Conservation (phyloP, 2,888 invertebrate genomes). For the Chaetogeoica ovagalla region DNA sequence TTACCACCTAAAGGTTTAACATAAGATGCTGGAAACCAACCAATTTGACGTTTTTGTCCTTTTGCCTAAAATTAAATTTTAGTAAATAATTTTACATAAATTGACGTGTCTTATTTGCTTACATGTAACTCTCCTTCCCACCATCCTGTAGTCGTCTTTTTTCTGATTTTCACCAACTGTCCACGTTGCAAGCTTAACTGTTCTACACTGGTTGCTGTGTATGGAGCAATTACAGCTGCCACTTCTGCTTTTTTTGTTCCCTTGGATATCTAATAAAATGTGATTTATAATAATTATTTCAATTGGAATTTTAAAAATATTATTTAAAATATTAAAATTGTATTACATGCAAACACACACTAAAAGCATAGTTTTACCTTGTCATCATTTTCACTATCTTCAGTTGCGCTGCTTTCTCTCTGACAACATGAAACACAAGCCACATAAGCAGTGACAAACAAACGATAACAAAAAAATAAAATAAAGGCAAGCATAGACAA, state of each 20-base stretch:
- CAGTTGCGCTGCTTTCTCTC: constrained; percentile 46
- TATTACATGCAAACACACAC: constrained; percentile 25
- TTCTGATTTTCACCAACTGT: constrained; percentile 92
- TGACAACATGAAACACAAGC: constrained; percentile 46
- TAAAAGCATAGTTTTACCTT: constrained; percentile 45
- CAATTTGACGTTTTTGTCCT: constrained; percentile 87
- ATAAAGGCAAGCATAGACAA: constrained; percentile 21
- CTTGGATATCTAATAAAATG: constrained; percentile 63
- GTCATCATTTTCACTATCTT: constrained; percentile 53
- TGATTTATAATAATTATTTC: background rate
- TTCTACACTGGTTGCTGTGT: constrained; percentile 87
- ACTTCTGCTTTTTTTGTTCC: constrained; percentile 81
- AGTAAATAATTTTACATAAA: background rate
- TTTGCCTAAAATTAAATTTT: constrained; percentile 61
- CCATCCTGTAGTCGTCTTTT: constrained; percentile 97
- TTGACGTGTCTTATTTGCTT: constrained; percentile 39
- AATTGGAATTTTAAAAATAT: background rate
- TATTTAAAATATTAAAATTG: background rate
- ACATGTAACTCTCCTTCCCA: constrained; percentile 99
- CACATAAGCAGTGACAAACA: constrained; percentile 29
- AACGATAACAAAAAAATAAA: constrained; percentile 26
- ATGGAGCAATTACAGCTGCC: constrained; percentile 91
- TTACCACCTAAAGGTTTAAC: constrained; percentile 71
- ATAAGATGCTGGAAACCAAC: constrained; percentile 99
- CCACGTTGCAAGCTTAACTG: constrained; percentile 89